Evolutionary conservation across 2,113 vertebrate species (phyloP).

Genomic region (Catharus fuscescens): DNA sequence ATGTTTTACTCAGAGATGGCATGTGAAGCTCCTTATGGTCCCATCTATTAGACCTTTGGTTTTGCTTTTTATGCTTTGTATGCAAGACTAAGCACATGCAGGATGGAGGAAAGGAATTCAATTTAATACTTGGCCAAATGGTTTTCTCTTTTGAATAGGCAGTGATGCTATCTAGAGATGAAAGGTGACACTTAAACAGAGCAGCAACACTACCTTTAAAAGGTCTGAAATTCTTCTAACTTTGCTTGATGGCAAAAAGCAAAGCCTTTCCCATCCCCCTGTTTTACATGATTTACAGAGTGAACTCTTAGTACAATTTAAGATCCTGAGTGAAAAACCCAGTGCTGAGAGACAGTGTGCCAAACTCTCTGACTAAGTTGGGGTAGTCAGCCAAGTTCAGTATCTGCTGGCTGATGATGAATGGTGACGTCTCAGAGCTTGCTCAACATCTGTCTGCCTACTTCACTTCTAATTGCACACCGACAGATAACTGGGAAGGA

Average conservation of each 20-base stretch:
- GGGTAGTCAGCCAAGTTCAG: conserved; percentile 9
- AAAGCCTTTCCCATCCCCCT: not conserved
- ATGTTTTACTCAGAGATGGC: not conserved
- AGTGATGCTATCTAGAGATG: conserved; percentile 10
- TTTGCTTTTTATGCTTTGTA: not conserved
- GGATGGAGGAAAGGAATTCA: not conserved
- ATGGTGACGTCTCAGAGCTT: conserved; percentile 6
- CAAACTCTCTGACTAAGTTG: conserved; percentile 27
- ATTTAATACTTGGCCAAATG: conserved; percentile 16
- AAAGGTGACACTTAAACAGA: conserved; percentile 21
- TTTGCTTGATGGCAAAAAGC: not conserved
- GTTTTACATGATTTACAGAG: not conserved
- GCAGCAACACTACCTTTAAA: not conserved
- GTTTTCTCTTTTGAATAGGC: conserved; percentile 32
- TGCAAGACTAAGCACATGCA: not conserved
- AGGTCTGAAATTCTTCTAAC: conserved; percentile 26
- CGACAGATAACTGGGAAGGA: not conserved
- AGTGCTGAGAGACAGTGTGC: conserved; percentile 38
- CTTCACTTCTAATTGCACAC: conserved; percentile 29
- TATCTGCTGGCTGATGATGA: conserved; percentile 45
- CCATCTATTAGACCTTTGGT: not conserved
- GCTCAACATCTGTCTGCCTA: conserved; percentile 50
- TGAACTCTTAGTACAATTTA: conserved; percentile 5
- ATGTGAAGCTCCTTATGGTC: not conserved
- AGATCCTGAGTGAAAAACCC: conserved; percentile 18